Percentiles rank a stretch among this genome's conserved stretches.
Evolutionary conservation across 2,888 invertebrate species (phyloP).

Genomic region (Girardia tigrina): DNA sequence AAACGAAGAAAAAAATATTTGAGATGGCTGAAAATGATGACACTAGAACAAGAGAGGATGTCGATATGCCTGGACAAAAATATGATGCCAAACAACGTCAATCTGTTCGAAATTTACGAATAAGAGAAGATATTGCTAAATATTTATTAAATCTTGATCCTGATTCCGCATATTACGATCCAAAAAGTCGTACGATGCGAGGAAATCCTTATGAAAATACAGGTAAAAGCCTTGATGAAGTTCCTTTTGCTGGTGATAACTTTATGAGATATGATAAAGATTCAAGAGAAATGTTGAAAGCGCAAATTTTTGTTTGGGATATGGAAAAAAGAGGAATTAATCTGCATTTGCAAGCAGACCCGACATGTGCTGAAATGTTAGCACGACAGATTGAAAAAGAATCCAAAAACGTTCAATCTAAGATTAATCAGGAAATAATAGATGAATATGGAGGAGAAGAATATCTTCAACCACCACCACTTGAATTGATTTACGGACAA

Average conservation of each 20-base stretch:
- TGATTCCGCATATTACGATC: slow-evolving; percentile 95
- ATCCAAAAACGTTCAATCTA: background rate
- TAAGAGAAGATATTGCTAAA: slow-evolving; percentile 95
- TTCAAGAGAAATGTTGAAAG: slow-evolving; percentile 71
- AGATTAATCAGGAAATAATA: slow-evolving; percentile 52
- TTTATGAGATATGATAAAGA: slow-evolving; percentile 85
- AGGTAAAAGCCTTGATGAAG: slow-evolving; percentile 31
- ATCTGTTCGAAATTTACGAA: slow-evolving; percentile 89
- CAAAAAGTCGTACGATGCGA: slow-evolving; percentile 94
- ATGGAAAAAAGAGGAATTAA: slow-evolving; percentile 56
- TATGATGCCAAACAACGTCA: slow-evolving; percentile 97
- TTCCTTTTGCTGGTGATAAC: slow-evolving; percentile 68
- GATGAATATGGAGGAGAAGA: slow-evolving; percentile 94
- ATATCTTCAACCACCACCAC: slow-evolving; percentile 68
- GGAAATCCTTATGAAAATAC: slow-evolving; percentile 68
- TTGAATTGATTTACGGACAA: slow-evolving; percentile 75
- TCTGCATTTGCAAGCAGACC: slow-evolving; percentile 69
- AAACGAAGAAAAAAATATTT: background rate
- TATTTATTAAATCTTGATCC: slow-evolving; percentile 88
- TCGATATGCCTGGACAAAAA: slow-evolving; percentile 55
- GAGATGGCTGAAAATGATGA: background rate
- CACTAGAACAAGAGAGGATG: background rate
- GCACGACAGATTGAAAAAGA: slow-evolving; percentile 69
- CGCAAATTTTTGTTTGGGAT: slow-evolving; percentile 93
- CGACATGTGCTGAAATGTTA: slow-evolving; percentile 81